Evolutionary conservation across 1,140 invertebrate species (phyloP), one percentile per base, ranked within the genome.

Genomic region (Plutomurus gul): DNA sequence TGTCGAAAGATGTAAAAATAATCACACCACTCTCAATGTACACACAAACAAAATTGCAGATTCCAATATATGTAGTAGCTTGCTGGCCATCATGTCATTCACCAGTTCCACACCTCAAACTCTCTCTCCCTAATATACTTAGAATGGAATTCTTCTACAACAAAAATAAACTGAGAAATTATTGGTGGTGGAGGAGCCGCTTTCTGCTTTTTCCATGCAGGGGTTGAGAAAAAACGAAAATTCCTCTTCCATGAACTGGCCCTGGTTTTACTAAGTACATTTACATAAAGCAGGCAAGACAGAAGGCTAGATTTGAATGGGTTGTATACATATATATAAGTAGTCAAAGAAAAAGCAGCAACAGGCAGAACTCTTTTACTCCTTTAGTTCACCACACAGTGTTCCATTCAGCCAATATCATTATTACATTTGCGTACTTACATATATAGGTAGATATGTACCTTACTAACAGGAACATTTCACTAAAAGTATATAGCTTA

Each of bases 311-410:
- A 47, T 16, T 46, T 46, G 20, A 16, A 47, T 47, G 43, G 20
- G 13, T 18, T 16, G 0, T 47, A 1, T 47, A 11, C n/a, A 13
- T n/a, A n/a, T 47, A 47, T 3, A 1, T 47, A 5, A 1, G 13
- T n/a, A 46, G 16, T 46, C 1, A 46, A 27, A 65, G 30, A 65
- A 65, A 65, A 65, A 65, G 56, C 56, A 65, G 56, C 56, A 65
- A 65, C 56, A 65, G 56, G 56, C 56, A 65, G 56, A 65, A 43
- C 11, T 65, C 27, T 60, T 60, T 60, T 33, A 60, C 51, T 65
- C 56, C 18, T 65, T 65, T 5, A 65, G 56, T 65, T 30, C 36
- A n/a, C 36, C 27, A 25, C 27, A 65, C 36, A 33, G 27, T 65
- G 36, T 65, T 65, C 30, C n/a, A 65, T 65, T 65, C 56, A 25